Percentiles rank a stretch among this genome's conserved stretches.
These are phyloP conservation scores for Chlamydotis undulata DNA, from an alignment of 2,113 vertebrate genomes.

Conservation along the genomic window DNA sequence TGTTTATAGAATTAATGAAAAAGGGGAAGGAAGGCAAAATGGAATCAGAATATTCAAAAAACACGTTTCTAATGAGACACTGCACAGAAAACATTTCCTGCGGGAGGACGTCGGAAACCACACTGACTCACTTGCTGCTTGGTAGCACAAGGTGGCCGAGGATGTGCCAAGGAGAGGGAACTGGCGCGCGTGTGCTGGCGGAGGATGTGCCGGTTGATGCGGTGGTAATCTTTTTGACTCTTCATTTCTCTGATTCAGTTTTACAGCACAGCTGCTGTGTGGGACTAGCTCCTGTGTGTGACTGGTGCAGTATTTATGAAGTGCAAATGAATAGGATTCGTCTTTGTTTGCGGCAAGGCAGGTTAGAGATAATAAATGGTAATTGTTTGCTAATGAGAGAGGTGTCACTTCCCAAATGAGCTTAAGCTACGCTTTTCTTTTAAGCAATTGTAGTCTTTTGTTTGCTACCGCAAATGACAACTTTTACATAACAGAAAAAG, in stretches of 20 bases:
- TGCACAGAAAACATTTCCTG: not conserved
- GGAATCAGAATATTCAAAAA: not conserved
- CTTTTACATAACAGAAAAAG: not conserved
- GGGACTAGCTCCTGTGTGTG: constrained; percentile 23
- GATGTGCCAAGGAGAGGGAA: not conserved
- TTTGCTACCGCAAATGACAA: constrained; percentile 5
- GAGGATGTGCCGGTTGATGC: constrained; percentile 38
- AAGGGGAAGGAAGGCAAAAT: not conserved
- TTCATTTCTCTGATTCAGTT: constrained; percentile 53
- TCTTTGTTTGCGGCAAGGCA: not conserved
- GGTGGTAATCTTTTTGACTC: constrained; percentile 25
- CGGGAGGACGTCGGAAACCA: not conserved
- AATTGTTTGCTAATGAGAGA: constrained; percentile 2
- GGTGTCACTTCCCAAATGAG: not conserved
- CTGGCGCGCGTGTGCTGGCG: not conserved
- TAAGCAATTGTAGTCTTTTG: not conserved
- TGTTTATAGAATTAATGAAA: not conserved
- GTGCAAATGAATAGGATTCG: not conserved
- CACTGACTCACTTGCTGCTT: not conserved
- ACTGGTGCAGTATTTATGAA: constrained; percentile 37
- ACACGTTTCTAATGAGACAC: not conserved
- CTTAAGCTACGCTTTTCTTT: not conserved
- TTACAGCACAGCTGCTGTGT: constrained; percentile 72
- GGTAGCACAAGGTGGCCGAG: not conserved
- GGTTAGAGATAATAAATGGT: not conserved